A percentile compares a stretch with the other conserved stretches of the same genome.
Conservation (phyloP, 2,797 vertebrate genomes). For the Heterohyrax brucei region DNA sequence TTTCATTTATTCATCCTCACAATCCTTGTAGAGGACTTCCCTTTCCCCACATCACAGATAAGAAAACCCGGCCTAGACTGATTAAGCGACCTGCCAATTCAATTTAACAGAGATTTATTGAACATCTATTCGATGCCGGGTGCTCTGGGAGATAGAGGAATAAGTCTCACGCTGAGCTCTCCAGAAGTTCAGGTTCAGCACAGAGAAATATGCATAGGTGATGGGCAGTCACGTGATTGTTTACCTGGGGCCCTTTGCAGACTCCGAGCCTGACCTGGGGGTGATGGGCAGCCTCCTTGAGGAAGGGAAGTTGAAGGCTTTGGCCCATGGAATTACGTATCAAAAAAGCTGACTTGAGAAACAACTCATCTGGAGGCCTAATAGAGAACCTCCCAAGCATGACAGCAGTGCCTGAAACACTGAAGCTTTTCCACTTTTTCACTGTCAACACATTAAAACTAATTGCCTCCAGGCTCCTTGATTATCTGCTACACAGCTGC, state of each 20-base stretch:
- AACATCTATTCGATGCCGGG: constrained; percentile 19
- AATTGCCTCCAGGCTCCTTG: constrained; percentile 83
- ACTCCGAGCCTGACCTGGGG: too few species aligned
- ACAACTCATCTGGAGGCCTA: constrained; percentile 58
- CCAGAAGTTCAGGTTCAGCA: background rate
- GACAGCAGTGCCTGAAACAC: constrained; percentile 31
- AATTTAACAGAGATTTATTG: constrained; percentile 53
- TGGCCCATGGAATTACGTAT: background rate
- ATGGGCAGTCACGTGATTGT: background rate
- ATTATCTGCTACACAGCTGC: constrained; percentile 84
- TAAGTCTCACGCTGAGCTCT: background rate
- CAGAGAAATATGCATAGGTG: background rate
- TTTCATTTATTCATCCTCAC: constrained; percentile 24
- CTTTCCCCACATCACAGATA: constrained; percentile 70
- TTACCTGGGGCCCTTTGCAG: background rate
- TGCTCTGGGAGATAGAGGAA: constrained; percentile 28
- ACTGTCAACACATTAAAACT: constrained; percentile 78
- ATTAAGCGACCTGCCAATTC: constrained; percentile 61
- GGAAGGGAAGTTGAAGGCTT: background rate
- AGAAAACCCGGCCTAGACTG: constrained; percentile 37
- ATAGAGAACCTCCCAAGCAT: constrained; percentile 46
- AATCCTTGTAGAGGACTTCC: constrained; percentile 9
- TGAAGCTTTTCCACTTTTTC: constrained; percentile 73
- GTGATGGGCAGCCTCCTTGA: background rate
- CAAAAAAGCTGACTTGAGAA: constrained; percentile 65